Percentiles rank a stretch among this genome's conserved stretches.
Conservation (phyloP, 2,113 vertebrate genomes). For the Merops nubicus region DNA sequence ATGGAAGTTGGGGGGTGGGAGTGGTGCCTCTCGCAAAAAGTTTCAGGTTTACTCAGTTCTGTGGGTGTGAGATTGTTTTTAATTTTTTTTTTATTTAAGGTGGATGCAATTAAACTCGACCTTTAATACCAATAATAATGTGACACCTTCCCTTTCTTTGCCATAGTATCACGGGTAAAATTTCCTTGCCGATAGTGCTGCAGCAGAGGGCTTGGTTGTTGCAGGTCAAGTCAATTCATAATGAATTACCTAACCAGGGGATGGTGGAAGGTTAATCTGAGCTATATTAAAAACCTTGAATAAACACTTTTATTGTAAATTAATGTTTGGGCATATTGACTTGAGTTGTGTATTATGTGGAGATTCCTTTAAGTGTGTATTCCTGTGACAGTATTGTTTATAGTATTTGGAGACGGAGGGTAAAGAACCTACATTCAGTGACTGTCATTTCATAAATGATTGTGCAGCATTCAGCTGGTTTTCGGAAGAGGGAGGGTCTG, state of each 20-base stretch:
- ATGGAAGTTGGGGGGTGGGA: constrained; percentile 41
- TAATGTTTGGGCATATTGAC: not conserved
- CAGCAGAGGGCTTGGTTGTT: constrained; percentile 69
- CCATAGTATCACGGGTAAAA: constrained; percentile 10
- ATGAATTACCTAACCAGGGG: constrained; percentile 48
- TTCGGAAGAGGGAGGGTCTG: constrained; percentile 56
- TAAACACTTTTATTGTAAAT: not conserved
- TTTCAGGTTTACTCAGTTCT: constrained; percentile 38
- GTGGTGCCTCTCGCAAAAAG: constrained; percentile 39
- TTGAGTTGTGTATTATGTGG: not conserved
- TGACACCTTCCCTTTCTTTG: constrained; percentile 47
- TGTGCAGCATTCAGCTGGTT: constrained; percentile 60
- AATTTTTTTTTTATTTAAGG: not conserved
- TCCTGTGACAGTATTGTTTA: constrained; percentile 41
- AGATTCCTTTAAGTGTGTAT: constrained; percentile 1
- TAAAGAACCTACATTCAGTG: constrained; percentile 18
- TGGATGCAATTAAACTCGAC: constrained; percentile 37
- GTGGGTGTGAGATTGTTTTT: not conserved
- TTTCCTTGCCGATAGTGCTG: constrained; percentile 26
- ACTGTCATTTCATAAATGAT: constrained; percentile 60
- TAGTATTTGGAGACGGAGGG: not conserved
- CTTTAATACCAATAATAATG: constrained; percentile 56
- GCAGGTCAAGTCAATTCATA: constrained; percentile 63
- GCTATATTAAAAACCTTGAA: constrained; percentile 30
- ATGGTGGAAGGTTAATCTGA: constrained; percentile 16